These are phyloP conservation scores for Agrotis exclamationis DNA, from an alignment of 2,888 invertebrate genomes.

Conservation along the genomic window DNA sequence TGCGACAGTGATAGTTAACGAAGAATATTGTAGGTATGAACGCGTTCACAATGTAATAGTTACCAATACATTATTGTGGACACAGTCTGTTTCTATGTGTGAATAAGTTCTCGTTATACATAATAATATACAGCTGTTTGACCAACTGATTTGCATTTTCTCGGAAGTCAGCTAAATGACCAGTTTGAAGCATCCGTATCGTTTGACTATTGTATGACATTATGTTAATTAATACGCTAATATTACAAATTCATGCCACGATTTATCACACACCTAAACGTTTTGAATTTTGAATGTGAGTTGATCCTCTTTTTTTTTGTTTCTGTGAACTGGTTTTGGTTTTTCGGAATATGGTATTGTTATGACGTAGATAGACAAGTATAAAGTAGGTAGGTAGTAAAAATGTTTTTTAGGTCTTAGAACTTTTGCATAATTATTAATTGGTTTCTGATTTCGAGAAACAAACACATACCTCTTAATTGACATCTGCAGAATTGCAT, in stretches of 20 bases:
- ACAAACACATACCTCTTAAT: neutral
- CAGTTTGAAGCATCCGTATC: conserved; percentile 38
- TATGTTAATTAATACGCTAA: conserved; percentile 52
- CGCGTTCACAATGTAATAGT: conserved; percentile 15
- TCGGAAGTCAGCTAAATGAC: conserved; percentile 52
- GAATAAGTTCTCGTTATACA: conserved; percentile 1
- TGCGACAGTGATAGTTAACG: conserved; percentile 13
- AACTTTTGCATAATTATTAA: neutral
- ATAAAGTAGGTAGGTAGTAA: no score
- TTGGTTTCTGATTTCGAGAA: neutral
- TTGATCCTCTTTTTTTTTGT: conserved; percentile 6
- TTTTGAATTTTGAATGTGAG: conserved; percentile 31
- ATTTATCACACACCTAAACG: conserved; percentile 35
- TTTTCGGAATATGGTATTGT: conserved; percentile 14
- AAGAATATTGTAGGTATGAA: neutral
- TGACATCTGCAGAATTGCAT: no score
- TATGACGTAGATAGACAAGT: conserved; percentile 28
- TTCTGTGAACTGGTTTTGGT: conserved; percentile 24
- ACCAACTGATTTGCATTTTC: conserved; percentile 58
- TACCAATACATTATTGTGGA: conserved; percentile 18
- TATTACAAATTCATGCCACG: conserved; percentile 32
- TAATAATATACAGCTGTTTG: conserved; percentile 25
- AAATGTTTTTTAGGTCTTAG: neutral
- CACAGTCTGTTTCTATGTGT: conserved; percentile 15
- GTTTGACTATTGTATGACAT: conserved; percentile 37